Evolutionary conservation across 2,113 vertebrate species (phyloP), one percentile per base, ranked within the genome.

Genomic region (Syrmaticus mikado): DNA sequence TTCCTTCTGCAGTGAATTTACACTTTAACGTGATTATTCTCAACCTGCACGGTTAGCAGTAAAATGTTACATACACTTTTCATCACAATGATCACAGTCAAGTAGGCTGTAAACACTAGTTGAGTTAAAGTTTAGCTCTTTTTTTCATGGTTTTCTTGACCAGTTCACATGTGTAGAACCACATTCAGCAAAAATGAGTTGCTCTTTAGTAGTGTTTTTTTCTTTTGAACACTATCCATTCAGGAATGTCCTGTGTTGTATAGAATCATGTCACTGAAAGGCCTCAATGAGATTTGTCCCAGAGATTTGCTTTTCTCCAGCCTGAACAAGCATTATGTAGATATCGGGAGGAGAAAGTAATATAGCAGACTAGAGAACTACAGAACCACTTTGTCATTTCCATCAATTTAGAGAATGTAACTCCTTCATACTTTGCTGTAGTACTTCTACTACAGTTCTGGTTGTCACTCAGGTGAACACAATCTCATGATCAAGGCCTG

Each of bases 151-250:
- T 64, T 84, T 82, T 7, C 58, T 87, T 65, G 53, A 64, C 45
- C 34, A 7, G 74, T 43, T 18, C 32, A 28, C 0, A 3, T 3
- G 1, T 7, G 13, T 1, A 8, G 70, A 43, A 32, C 24, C 62
- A 24, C 24, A 2, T 22, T 70, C n/a, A 48, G 8, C 30, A 45
- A 50, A 87, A 10, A 24, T 0, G 2, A 79, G 32, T 20, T 15
- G 15, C 12, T 73, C 15, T 38, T 52, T 34, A 43, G 18, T 7
- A 6, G 10, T 92, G 32, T 7, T 6, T 11, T 81, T 74, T 68
- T 36, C 22, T 68, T 53, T 82, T 75, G 43, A 55, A 38, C 4
- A 0, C 13, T 32, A n/a, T 24, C 62, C 11, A 4, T 46, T 65
- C n/a, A 48, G 40, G 74, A 70, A 10, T 2, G 2, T 45, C 55